Conservation (phyloP, 2,797 vertebrate genomes). For the Tenualosa thibaudeaui region DNA sequence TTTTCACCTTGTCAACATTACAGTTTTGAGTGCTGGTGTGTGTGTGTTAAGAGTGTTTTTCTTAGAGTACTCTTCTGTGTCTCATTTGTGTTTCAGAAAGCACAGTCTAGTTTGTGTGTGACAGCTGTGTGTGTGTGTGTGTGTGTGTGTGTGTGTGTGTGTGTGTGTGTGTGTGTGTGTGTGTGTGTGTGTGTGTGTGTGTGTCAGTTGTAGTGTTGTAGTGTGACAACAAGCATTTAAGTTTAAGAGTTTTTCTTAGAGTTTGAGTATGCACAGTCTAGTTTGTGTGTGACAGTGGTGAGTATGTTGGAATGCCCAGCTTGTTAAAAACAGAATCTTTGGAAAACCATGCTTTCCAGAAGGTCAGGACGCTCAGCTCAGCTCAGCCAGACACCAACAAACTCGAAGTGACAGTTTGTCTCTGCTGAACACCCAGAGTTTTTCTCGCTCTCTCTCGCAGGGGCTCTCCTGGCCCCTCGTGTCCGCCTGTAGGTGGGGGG, state of each 20-base stretch:
- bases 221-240: neutral
- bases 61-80: too few relatives aligned
- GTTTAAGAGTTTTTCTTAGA: neutral
- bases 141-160: neutral
- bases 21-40: too few relatives aligned
- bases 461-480: neutral
- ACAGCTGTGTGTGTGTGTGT: neutral
- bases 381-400: neutral
- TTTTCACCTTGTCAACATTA: too few relatives aligned
- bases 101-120: too few relatives aligned
- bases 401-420: conserved; percentile 7
- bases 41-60: too few relatives aligned
- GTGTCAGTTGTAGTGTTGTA: neutral
- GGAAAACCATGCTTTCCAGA: neutral
- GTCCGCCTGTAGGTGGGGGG: too few relatives aligned
- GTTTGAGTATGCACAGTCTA: neutral
- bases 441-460: neutral
- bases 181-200: neutral
- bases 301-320: neutral
- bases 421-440: neutral
- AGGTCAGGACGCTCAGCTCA: neutral
- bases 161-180: neutral
- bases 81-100: too few relatives aligned
- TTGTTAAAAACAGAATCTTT: neutral
- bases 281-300: neutral